These are phyloP conservation scores for Protobothrops flavoviridis DNA, from an alignment of 2,113 vertebrate genomes.

Conservation along the genomic window DNA sequence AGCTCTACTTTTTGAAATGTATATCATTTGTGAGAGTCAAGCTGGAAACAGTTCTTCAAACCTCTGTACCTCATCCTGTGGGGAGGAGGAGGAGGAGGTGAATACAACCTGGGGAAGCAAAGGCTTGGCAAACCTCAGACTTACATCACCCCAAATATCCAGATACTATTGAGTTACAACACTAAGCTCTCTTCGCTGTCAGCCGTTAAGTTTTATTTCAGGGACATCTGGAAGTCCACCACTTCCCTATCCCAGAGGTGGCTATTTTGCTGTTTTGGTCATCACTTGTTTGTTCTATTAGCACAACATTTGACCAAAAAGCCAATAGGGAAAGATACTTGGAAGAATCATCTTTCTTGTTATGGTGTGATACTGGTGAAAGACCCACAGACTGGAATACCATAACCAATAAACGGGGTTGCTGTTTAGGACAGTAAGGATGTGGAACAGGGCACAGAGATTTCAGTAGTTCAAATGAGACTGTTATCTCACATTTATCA, in stretches of 20 bases:
- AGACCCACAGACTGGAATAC: background rate
- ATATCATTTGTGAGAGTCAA: conserved; percentile 2
- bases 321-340: background rate
- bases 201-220: background rate
- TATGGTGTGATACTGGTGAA: no score
- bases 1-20: background rate
- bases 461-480: background rate
- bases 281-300: background rate
- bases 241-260: background rate
- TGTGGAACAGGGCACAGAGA: background rate
- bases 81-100: background rate
- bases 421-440: background rate
- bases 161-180: background rate
- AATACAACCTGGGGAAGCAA: background rate
- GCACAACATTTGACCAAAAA: background rate
- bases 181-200: background rate
- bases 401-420: background rate
- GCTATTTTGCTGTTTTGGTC: background rate
- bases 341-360: background rate
- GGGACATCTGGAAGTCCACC: background rate
- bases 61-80: background rate
- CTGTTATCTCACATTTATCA: no score
- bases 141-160: background rate
- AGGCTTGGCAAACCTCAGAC: background rate
- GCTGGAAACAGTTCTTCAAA: background rate